A percentile compares a stretch with the other conserved stretches of the same genome.
These are phyloP conservation scores for Upupa epops DNA, from an alignment of 2,113 vertebrate species.

Conservation along the genomic window DNA sequence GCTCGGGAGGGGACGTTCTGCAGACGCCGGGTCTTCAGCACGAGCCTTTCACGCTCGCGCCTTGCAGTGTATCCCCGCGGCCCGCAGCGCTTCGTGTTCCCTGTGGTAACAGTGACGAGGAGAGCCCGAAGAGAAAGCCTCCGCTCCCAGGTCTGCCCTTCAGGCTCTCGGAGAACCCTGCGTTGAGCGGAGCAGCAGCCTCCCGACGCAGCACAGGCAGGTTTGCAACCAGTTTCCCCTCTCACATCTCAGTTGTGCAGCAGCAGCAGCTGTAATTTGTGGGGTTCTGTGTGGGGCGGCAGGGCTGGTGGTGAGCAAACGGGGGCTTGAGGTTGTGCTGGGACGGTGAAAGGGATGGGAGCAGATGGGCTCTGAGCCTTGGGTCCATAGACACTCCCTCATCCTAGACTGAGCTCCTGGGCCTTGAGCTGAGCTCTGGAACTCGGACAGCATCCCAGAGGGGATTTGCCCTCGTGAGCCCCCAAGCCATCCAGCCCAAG, in stretches of 20 bases:
- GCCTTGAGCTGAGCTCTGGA: too few species aligned
- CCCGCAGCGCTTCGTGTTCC: neutral
- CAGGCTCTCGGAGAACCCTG: too few species aligned
- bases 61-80: neutral
- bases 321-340: neutral
- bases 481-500: too few species aligned
- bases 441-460: too few species aligned
- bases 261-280: conserved; percentile 59
- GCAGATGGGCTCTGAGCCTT: neutral
- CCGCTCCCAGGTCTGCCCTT: too few species aligned
- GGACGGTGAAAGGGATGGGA: neutral
- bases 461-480: too few species aligned
- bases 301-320: conserved; percentile 30
- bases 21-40: conserved; percentile 12
- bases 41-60: neutral
- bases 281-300: neutral
- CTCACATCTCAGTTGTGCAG: conserved; percentile 27
- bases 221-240: too few species aligned
- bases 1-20: conserved; percentile 22
- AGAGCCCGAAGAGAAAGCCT: too few species aligned
- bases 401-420: too few species aligned
- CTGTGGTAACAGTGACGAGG: too few species aligned
- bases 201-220: conserved; percentile 57
- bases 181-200: too few species aligned
- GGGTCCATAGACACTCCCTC: too few species aligned